These are phyloP conservation scores for Loris lydekkerianus DNA, from an alignment of 2,797 vertebrate species.

Conservation along the genomic window DNA sequence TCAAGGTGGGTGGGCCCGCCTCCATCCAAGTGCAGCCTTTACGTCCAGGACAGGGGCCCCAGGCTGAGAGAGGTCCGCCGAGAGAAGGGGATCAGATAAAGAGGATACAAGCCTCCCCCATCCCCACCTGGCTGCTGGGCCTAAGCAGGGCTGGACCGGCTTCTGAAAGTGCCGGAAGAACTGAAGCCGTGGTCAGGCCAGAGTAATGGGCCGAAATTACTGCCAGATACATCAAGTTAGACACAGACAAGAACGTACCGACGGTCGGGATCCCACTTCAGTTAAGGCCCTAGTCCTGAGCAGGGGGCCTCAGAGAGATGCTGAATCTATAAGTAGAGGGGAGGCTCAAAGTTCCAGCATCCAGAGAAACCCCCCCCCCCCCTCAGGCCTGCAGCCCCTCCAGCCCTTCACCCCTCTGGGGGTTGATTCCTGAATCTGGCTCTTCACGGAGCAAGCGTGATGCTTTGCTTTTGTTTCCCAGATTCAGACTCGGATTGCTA, in stretches of 20 bases:
- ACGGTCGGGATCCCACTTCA: neutral
- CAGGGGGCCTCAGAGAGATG: neutral
- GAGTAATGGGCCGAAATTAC: neutral
- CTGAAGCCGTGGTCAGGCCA: neutral
- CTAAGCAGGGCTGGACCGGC: neutral
- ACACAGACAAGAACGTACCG: neutral
- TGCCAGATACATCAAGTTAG: neutral
- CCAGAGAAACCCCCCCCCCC: neutral
- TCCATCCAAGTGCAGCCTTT: neutral
- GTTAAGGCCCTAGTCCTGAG: neutral
- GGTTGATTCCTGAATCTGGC: neutral
- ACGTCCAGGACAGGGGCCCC: neutral
- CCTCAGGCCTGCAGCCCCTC: too few relatives aligned
- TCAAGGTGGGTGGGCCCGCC: constrained; percentile 81
- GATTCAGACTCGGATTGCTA: constrained; percentile 85
- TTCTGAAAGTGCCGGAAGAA: neutral
- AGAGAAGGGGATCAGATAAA: neutral
- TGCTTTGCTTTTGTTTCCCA: constrained; percentile 45
- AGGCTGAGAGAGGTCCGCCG: neutral
- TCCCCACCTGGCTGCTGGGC: neutral
- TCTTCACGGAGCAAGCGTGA: neutral
- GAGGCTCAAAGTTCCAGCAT: neutral
- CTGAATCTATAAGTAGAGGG: neutral
- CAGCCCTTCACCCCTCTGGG: neutral
- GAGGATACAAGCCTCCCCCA: neutral